These are phyloP conservation scores for Acleris holmiana DNA, from an alignment of 2,888 invertebrate genomes.

Conservation along the genomic window DNA sequence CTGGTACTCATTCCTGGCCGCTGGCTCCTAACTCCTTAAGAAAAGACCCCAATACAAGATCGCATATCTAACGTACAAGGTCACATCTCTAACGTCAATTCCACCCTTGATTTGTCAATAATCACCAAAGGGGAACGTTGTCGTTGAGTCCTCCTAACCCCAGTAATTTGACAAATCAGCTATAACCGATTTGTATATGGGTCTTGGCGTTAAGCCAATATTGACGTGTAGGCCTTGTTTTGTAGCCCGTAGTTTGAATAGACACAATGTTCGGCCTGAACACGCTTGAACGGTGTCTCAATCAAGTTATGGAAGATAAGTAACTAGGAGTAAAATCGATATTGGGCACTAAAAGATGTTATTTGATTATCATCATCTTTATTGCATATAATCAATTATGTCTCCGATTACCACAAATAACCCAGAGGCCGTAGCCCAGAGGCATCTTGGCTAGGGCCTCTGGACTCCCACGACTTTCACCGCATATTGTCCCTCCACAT, in stretches of 20 bases:
- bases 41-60: conserved; percentile 30
- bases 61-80: conserved; percentile 19
- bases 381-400: too few relatives aligned
- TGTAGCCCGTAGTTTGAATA: conserved; percentile 5
- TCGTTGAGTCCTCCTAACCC: too few relatives aligned
- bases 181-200: conserved; percentile 16
- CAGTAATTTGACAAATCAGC: conserved; percentile 3
- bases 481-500: too few relatives aligned
- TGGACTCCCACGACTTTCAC: too few relatives aligned
- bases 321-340: neutral
- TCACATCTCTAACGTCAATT: conserved; percentile 23
- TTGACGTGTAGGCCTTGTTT: conserved; percentile 6
- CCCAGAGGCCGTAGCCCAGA: too few relatives aligned
- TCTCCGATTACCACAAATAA: too few relatives aligned
- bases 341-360: neutral
- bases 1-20: conserved; percentile 44
- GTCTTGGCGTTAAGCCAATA: conserved; percentile 22
- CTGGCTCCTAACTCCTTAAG: conserved; percentile 8
- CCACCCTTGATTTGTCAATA: too few relatives aligned
- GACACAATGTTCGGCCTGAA: neutral
- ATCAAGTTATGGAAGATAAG: neutral
- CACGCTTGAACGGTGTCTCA: neutral
- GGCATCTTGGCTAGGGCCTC: too few relatives aligned
- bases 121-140: too few relatives aligned
- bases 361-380: too few relatives aligned